Conservation (phyloP, 2,797 vertebrate species). For the Eupleurogrammus muticus region DNA sequence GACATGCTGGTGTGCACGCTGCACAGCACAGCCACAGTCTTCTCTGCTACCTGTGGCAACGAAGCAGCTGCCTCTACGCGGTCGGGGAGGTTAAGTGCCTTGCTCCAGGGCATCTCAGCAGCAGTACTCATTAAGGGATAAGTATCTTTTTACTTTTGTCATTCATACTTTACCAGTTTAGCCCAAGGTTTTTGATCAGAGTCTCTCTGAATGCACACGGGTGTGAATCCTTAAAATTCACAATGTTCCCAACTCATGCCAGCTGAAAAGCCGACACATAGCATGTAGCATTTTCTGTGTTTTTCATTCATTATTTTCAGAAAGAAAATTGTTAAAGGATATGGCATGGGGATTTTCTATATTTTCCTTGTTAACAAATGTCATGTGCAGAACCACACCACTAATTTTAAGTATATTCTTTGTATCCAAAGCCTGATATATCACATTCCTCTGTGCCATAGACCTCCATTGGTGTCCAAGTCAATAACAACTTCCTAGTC, state of each 20-base stretch:
- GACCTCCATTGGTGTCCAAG: too few species aligned
- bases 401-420: background rate
- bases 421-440: background rate
- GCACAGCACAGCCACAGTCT: background rate
- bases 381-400: background rate
- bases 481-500: background rate
- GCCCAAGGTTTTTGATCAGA: background rate
- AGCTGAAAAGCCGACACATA: background rate
- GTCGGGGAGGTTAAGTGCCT: constrained; percentile 53
- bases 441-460: too few species aligned
- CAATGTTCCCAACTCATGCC: background rate
- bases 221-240: background rate
- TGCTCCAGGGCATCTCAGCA: constrained; percentile 43
- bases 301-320: background rate
- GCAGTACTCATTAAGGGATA: background rate
- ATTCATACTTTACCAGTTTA: background rate
- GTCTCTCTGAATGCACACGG: background rate
- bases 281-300: background rate
- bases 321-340: background rate
- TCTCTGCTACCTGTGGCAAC: constrained; percentile 9
- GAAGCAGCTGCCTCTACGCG: constrained; percentile 31
- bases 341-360: too few species aligned
- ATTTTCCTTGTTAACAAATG: background rate
- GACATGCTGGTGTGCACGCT: constrained; percentile 10
- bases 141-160: background rate